These are phyloP conservation scores for Myrmecophaga tridactyla DNA, from an alignment of 2,113 vertebrate genomes.

Conservation along the genomic window DNA sequence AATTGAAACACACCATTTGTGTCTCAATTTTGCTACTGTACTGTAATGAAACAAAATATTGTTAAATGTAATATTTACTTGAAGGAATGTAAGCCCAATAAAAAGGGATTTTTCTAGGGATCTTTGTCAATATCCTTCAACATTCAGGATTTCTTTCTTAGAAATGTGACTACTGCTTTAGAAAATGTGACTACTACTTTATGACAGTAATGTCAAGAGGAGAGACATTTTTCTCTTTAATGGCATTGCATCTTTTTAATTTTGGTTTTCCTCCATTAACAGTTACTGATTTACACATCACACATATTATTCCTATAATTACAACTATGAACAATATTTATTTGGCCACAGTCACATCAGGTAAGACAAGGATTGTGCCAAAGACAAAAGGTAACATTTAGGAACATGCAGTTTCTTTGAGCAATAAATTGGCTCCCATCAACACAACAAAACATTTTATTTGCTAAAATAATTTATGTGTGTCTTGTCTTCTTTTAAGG, in stretches of 20 bases:
- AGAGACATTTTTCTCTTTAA: not conserved
- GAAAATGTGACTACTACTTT: not conserved
- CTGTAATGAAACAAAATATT: not conserved
- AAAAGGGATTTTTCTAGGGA: not conserved
- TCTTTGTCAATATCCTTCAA: not conserved
- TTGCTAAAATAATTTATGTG: not conserved
- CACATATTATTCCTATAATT: not conserved
- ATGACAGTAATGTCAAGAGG: not conserved
- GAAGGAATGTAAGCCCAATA: not conserved
- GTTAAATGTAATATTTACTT: not conserved
- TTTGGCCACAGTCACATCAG: not conserved
- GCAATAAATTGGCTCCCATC: not conserved
- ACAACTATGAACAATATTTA: not conserved
- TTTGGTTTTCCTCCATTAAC: not conserved
- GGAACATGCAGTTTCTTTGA: not conserved
- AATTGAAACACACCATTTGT: not conserved
- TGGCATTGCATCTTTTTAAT: not conserved
- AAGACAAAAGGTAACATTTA: not conserved
- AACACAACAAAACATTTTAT: not conserved
- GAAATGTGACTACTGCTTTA: not conserved
- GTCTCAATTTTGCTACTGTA: not conserved
- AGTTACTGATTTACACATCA: not conserved
- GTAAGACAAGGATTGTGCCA: not conserved
- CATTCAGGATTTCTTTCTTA: not conserved
- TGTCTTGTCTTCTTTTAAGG: not conserved